A percentile compares a stretch with the other conserved stretches of the same genome.
Evolutionary conservation across 2,888 invertebrate species (phyloP).

Genomic region (Xanthia icteritia): DNA sequence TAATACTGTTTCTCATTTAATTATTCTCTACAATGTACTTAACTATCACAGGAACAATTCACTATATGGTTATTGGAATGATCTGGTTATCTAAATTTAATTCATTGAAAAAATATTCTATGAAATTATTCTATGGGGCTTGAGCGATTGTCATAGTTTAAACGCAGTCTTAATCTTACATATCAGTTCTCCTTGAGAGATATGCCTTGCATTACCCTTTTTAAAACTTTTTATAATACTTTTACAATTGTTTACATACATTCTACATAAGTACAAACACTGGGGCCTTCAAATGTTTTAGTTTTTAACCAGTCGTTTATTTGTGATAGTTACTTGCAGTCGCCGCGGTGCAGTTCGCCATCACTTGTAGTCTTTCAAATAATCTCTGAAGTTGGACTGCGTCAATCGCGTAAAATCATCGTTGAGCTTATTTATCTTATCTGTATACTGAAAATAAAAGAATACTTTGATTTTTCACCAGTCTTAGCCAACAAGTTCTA

Average conservation of each 20-base stretch:
- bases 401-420: conserved; percentile 82
- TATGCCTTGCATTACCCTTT: conserved; percentile 54
- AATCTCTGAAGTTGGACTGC: conserved; percentile 77
- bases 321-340: conserved; percentile 20
- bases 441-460: conserved; percentile 79
- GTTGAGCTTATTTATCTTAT: conserved; percentile 82
- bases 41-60: conserved; percentile 79
- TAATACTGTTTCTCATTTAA: conserved; percentile 69
- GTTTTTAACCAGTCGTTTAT: conserved; percentile 29
- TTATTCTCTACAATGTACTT: conserved; percentile 72
- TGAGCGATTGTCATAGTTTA: conserved; percentile 66
- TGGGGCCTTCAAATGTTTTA: conserved; percentile 44
- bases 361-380: conserved; percentile 66
- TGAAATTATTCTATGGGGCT: conserved; percentile 59
- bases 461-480: conserved; percentile 10
- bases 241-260: conserved; percentile 29
- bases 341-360: conserved; percentile 13
- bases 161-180: conserved; percentile 65
- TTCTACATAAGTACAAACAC: conserved; percentile 55
- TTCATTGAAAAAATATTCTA: conserved; percentile 47
- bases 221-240: conserved; percentile 53
- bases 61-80: conserved; percentile 72
- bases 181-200: conserved; percentile 58
- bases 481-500: neutral
- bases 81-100: conserved; percentile 62